These are phyloP conservation scores for Tenualosa thibaudeaui DNA, from an alignment of 2,797 vertebrate genomes.

Conservation along the genomic window DNA sequence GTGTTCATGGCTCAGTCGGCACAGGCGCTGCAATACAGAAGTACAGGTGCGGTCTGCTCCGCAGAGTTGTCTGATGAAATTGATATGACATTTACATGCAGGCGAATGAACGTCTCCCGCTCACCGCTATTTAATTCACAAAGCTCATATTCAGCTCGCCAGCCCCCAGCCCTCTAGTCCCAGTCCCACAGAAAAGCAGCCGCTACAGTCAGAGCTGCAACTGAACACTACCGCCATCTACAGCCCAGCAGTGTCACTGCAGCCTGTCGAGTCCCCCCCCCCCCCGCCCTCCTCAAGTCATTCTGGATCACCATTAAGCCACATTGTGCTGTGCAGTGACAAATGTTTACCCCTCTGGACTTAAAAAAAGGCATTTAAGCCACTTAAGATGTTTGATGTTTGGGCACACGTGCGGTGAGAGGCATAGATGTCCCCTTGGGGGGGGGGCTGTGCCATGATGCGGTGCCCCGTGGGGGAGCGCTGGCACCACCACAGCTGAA, in stretches of 20 bases:
- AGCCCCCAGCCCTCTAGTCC: background rate
- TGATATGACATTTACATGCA: slow-evolving; percentile 27
- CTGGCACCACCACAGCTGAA: background rate
- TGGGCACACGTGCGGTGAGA: background rate
- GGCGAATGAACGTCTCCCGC: slow-evolving; percentile 12
- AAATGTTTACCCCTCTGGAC: slow-evolving; percentile 19
- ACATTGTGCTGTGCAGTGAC: background rate
- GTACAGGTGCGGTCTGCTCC: background rate
- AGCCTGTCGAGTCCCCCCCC: background rate
- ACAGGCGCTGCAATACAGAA: background rate
- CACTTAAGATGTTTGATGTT: slow-evolving; percentile 24
- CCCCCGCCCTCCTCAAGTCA: background rate
- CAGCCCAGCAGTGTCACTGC: background rate
- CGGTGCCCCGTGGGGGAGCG: background rate
- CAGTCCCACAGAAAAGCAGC: background rate
- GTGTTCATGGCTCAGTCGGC: background rate
- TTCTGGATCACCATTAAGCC: slow-evolving; percentile 11
- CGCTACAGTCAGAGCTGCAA: background rate
- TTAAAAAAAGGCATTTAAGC: slow-evolving; percentile 14
- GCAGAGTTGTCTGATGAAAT: background rate
- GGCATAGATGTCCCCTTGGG: background rate
- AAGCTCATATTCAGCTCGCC: background rate
- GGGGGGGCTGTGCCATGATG: slow-evolving; percentile 3
- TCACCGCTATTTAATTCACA: slow-evolving; percentile 7
- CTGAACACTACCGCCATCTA: slow-evolving; percentile 31